Evolutionary conservation across 2,888 invertebrate genomes (phyloP).

Genomic region (Imbricaverruca yamaguchii): DNA sequence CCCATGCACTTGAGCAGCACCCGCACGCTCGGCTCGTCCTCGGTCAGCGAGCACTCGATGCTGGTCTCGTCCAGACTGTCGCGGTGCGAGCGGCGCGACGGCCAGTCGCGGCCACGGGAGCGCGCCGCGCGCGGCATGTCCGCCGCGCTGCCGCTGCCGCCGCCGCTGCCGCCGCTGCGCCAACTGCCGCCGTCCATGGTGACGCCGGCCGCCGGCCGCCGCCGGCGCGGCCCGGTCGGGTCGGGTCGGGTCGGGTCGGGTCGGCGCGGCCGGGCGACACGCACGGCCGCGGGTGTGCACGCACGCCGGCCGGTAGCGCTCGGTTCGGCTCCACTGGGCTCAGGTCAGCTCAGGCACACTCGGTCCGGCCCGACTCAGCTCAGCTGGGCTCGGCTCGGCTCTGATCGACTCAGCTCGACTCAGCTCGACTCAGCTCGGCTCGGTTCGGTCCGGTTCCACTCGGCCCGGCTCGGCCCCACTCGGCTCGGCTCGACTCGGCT

Average conservation of each 20-base stretch:
- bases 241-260: background rate
- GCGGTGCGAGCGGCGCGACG: background rate
- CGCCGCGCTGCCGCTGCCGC: background rate
- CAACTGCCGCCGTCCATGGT: background rate
- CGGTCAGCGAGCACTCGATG: constrained; percentile 8
- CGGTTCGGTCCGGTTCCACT: no score
- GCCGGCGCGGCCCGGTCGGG: background rate
- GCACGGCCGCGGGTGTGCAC: no score
- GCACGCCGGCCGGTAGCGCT: no score
- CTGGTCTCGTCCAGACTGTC: constrained; percentile 1
- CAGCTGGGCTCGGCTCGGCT: no score
- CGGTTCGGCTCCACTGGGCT: no score
- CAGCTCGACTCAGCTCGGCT: no score
- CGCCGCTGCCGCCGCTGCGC: background rate
- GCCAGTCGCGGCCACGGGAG: background rate
- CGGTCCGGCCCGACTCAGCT: no score
- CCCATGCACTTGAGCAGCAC: constrained; percentile 19
- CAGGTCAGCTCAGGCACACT: no score
- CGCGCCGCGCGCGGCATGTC: background rate
- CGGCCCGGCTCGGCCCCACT: no score
- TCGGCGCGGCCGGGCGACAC: background rate
- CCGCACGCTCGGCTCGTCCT: background rate
- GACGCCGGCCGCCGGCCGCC: background rate
- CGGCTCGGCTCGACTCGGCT: no score
- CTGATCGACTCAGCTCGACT: no score